A percentile compares a stretch with the other conserved stretches of the same genome.
These are phyloP conservation scores for Manis pentadactyla DNA, from an alignment of 2,797 vertebrate species.

Conservation along the genomic window DNA sequence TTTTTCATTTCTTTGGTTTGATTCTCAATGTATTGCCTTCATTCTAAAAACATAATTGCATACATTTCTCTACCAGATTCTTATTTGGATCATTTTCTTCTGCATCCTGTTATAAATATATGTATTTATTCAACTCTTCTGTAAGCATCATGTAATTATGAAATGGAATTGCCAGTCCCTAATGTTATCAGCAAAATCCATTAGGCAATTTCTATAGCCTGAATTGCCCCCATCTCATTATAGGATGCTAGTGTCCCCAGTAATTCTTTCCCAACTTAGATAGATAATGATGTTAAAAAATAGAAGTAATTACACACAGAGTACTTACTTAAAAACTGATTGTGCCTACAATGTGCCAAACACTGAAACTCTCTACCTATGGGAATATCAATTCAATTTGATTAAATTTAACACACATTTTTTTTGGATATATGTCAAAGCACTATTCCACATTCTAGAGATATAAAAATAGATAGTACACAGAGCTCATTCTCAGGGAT, in stretches of 20 bases:
- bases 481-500: neutral
- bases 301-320: slow-evolving; percentile 28
- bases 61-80: slow-evolving; percentile 11
- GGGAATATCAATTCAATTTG: neutral
- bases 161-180: slow-evolving; percentile 45
- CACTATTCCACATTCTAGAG: neutral
- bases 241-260: neutral
- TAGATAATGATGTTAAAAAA: slow-evolving; percentile 39
- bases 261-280: slow-evolving; percentile 1
- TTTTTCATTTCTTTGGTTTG: slow-evolving; percentile 60
- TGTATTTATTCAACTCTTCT: slow-evolving; percentile 52
- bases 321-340: slow-evolving; percentile 39
- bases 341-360: slow-evolving; percentile 32
- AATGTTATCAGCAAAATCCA: slow-evolving; percentile 60
- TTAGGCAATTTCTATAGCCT: slow-evolving; percentile 66
- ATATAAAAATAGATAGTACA: neutral
- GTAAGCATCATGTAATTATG: slow-evolving; percentile 57
- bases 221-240: slow-evolving; percentile 36
- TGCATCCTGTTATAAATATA: neutral
- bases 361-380: neutral
- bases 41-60: slow-evolving; percentile 29
- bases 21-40: neutral
- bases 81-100: slow-evolving; percentile 32
- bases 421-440: neutral
- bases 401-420: slow-evolving; percentile 21